Percentiles rank a stretch among this genome's conserved stretches.
phyloP scores from a whole-genome alignment of 2,797 vertebrate species.

The Thunnus albacares region DNA sequence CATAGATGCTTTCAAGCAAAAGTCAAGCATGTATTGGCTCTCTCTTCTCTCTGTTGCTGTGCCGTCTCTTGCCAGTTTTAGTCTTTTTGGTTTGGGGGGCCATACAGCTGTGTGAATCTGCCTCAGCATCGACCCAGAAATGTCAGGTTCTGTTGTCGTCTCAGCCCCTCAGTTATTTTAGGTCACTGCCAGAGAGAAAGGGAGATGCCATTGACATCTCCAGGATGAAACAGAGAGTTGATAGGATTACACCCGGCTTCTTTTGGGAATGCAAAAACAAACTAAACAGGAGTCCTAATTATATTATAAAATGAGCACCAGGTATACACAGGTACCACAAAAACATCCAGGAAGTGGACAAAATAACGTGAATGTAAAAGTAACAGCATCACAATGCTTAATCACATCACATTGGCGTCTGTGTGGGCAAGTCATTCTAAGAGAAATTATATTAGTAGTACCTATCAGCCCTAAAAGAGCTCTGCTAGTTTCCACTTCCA shows the following conservation, averaged over 20 bases:
- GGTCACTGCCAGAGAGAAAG: slow-evolving; percentile 55
- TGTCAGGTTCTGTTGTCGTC: slow-evolving; percentile 67
- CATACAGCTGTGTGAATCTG: slow-evolving; percentile 43
- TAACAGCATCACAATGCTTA: slow-evolving; percentile 8
- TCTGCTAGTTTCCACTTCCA: slow-evolving; percentile 1
- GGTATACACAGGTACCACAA: not conserved
- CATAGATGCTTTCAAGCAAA: slow-evolving; percentile 15
- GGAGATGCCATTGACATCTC: slow-evolving; percentile 18
- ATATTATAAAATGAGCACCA: not conserved
- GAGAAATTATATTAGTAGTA: not conserved
- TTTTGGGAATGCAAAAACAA: slow-evolving; percentile 14
- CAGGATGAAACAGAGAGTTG: slow-evolving; percentile 33
- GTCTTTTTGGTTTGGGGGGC: slow-evolving; percentile 36
- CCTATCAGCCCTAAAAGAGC: slow-evolving; percentile 22
- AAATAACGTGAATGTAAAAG: slow-evolving; percentile 26
- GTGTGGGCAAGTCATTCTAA: slow-evolving; percentile 1
- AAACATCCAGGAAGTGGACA: slow-evolving; percentile 19
- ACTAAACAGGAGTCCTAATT: slow-evolving; percentile 10
- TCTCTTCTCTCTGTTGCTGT: slow-evolving; percentile 38
- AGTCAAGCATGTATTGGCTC: slow-evolving; percentile 37
- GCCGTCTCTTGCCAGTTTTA: slow-evolving; percentile 16
- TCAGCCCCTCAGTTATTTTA: slow-evolving; percentile 65
- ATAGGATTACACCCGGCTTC: slow-evolving; percentile 38
- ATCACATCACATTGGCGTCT: not conserved
- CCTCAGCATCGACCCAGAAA: slow-evolving; percentile 74